Evolutionary conservation across 2,888 invertebrate species (phyloP), one percentile per base, ranked within the genome.

Genomic region (Hesperia comma): DNA sequence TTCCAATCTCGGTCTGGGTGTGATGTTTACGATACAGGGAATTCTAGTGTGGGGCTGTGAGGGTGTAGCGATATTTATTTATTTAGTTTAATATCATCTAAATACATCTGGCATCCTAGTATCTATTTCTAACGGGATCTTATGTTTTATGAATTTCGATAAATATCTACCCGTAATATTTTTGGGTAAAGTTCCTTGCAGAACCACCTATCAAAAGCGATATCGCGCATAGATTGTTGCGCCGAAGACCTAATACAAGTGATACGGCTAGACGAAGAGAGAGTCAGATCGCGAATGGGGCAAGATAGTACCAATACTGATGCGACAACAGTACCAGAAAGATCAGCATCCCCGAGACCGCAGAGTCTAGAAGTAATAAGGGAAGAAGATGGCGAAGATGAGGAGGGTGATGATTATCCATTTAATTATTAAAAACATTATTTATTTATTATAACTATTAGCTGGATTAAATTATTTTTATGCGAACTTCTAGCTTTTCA

Each of bases 201-300:
- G 72, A 75, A 81, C 15, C 54, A 43, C 8, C 26, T 67, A 37
- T 21, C 73, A 1, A 75, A 79, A 8, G 81, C 83, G 5, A 76
- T 90, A 67, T 41, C 75, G 0, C 76, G 79, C 1, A 83, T 88
- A 15, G 86, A 89, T 63, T 83, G 85, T 63, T 81, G 75, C 40
- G 78, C 80, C 0, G 82, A 82, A 41, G 91, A 91, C 51, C 69
- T 91, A 4, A 69, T 77, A 0, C 77, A 79, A 55, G 80, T 90
- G 0, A 72, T 89, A 40, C 68, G 70, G n/a, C 69, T 90, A 21
- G 92, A 92, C 63, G 80, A 85, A 69, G 79, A 81, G 4, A 79
- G 91, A 54, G 81, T 87, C 12, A 70, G 66, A 0, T 71, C 73
- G 12, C 78, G 91, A 68, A 74, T 79, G 6, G 83, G 81, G 2